Conservation (phyloP, 2,888 invertebrate genomes). For the Apodemia zela region DNA sequence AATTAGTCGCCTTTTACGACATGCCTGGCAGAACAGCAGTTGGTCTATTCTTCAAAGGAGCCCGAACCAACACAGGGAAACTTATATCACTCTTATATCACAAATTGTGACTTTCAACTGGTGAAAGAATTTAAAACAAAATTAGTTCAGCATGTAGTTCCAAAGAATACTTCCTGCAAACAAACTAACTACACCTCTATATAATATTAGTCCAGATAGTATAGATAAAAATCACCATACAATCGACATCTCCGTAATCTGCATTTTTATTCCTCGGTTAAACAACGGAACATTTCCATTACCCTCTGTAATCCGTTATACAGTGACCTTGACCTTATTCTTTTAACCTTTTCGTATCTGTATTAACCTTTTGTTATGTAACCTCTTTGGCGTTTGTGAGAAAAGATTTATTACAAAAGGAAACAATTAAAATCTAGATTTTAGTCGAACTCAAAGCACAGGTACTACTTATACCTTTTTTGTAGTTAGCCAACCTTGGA, state of each 20-base stretch:
- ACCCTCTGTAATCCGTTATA: neutral
- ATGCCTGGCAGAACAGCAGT: no score
- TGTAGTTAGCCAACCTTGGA: neutral
- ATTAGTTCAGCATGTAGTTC: no score
- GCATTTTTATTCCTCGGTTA: neutral
- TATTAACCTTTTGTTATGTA: conserved; percentile 10
- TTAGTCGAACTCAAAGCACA: neutral
- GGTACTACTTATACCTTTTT: neutral
- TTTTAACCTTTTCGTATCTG: conserved; percentile 21
- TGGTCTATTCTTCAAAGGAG: no score
- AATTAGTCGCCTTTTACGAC: no score
- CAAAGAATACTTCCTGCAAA: no score
- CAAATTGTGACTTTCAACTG: no score
- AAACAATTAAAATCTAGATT: neutral
- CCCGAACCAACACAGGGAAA: no score
- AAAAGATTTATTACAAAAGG: conserved; percentile 6
- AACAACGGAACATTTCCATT: neutral
- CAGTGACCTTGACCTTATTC: conserved; percentile 21
- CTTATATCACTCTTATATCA: no score
- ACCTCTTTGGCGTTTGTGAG: conserved; percentile 17
- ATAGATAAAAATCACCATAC: neutral
- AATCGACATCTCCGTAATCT: conserved; percentile 15
- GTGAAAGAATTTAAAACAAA: no score
- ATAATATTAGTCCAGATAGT: no score
- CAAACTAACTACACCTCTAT: no score